Evolutionary conservation across 2,888 invertebrate genomes (phyloP), one percentile per base, ranked within the genome.

Genomic region (Polietes domitor): DNA sequence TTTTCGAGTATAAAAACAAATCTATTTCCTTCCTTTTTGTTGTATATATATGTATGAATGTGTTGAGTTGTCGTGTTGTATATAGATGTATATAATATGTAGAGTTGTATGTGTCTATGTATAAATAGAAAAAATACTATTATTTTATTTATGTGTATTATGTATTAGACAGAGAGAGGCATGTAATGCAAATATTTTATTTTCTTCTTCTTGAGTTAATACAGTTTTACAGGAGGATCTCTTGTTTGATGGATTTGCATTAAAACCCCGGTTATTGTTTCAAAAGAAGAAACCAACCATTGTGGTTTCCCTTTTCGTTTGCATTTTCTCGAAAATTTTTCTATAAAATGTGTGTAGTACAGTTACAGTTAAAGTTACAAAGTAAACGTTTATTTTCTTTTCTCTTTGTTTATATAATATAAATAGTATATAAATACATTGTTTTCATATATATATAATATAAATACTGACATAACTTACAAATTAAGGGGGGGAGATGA

Each of bases 361-460:
- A 24, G 9, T 58, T 58, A 58, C 58, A 58, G 47, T n/a, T 28
- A 28, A 28, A 61, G 26, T 24, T 58, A 58, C 24, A 28, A 61
- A 68, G 12, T 43, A 68, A 68, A 68, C 43, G 24, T 68, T 68
- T 41, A 68, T 41, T 68, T 68, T 68, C 5, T 37, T 19, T 17
- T 68, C 21, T 68, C 4, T 68, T 37, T 6, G 41, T 68, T 68
- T 68, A 24, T n/a, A 68, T 65, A 65, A 65, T 68, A 68, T 68
- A 68, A 68, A 68, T 68, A 55, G 55, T 55, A 61, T 61, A 68
- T 68, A 68, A 68, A 68, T 68, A 68, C 68, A 68, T 68, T 68
- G 32, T 32, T 63, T 55, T 68, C 12, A 12, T 37, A 24, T 68
- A 43, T 43, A 68, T 68, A 68, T 68, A 68, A 68, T 68, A 68